Base-by-base conservation (phyloP, 1,140 invertebrate species). In the Brachionus rotundiformis region DNA sequence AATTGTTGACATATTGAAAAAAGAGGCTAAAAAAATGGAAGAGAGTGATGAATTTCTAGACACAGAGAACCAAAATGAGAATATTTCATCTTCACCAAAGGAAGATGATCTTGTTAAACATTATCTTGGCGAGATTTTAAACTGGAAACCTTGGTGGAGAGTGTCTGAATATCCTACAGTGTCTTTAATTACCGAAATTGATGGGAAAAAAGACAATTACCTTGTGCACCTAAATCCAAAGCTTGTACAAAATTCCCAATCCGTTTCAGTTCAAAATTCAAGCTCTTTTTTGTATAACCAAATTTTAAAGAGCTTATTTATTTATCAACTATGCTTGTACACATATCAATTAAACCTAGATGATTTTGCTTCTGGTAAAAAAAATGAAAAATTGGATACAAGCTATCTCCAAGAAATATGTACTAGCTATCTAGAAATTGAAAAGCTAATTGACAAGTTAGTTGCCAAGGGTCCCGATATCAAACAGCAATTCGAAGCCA, bases 111-210 rank as follows among this genome's bases (percentile, higher is more conserved):
- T 79, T 39, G 54, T 63, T 7, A 54, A 79, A 31, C 44, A 54
- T 36, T 79, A 79, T 27, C 11, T 59, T 6, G 19, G 11, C 4
- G 47, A 79, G 27, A 36, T 79, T 19, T 11, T 27, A 36, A 79
- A 59, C 31, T 79, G 76, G 76, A 79, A 39, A 41, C 44, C 76
- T 59, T 79, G 76, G 76, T 79, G 76, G 76, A 25, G 25, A 19
- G 0, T 1, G 7, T 36, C 44, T 44, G 2, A 44, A 16, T 76
- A n/a, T 19, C 16, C 5, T 19, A 76, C 19, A 44, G 7, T 13
- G 5, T 19, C 23, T 23, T 11, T 73, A 25, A 73, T 73, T 3
- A 25, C 39, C 13, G 68, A 27, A 73, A 44, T 44, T 13, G 68
- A 29, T 44, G 10, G 11, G 13, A n/a, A 73, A 31, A 49, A 33